A percentile compares a stretch with the other conserved stretches of the same genome.
phyloP scores from a whole-genome alignment of 2,888 invertebrate genomes.

The Phragmatobia fuliginosa region DNA sequence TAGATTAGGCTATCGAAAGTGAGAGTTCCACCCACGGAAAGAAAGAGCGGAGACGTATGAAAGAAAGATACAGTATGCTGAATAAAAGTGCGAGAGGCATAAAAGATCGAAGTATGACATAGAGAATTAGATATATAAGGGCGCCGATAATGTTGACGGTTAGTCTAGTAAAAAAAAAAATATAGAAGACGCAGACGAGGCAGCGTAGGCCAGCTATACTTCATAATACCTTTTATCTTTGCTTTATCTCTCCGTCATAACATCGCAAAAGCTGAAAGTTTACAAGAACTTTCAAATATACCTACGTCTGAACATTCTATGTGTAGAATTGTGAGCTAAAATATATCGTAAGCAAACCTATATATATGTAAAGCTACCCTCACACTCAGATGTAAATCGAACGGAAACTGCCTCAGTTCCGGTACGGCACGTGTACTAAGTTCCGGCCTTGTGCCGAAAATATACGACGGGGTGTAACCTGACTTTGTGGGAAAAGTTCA shows the following conservation, averaged over 20 bases:
- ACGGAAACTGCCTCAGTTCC: conserved; percentile 63
- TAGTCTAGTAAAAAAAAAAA: too few species aligned
- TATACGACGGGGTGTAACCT: conserved; percentile 31
- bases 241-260: background rate
- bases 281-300: too few species aligned
- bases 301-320: background rate
- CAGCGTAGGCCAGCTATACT: too few species aligned
- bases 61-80: too few species aligned
- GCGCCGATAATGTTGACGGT: too few species aligned
- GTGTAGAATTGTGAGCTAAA: background rate
- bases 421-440: conserved; percentile 62
- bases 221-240: background rate
- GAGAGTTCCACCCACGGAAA: too few species aligned
- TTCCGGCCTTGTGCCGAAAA: conserved; percentile 61
- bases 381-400: conserved; percentile 40
- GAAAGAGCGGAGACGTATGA: too few species aligned
- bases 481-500: conserved; percentile 73
- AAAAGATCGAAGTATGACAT: too few species aligned
- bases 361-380: background rate
- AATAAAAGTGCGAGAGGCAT: too few species aligned
- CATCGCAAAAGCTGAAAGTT: background rate
- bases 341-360: background rate
- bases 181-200: too few species aligned
- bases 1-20: too few species aligned
- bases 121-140: too few species aligned